These are phyloP conservation scores for Scyliorhinus canicula DNA, from an alignment of 2,797 vertebrate genomes.

Conservation along the genomic window DNA sequence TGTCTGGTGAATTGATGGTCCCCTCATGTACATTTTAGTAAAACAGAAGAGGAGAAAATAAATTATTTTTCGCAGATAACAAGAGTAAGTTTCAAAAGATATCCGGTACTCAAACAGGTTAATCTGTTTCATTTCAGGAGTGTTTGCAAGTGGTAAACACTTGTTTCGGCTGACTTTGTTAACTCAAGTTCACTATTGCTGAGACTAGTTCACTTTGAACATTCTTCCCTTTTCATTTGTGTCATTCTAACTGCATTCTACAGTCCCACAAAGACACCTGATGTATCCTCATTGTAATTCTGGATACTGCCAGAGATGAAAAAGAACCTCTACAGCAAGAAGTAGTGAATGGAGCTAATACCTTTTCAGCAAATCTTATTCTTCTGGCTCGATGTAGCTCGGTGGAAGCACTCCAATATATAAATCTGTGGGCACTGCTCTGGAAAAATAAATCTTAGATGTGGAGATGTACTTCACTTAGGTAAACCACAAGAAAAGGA, in stretches of 20 bases:
- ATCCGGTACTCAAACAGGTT: too few relatives aligned
- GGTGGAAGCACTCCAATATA: background rate
- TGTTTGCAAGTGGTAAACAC: too few relatives aligned
- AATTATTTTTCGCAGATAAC: too few relatives aligned
- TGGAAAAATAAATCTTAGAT: constrained; percentile 1
- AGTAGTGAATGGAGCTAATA: background rate
- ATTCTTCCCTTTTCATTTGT: background rate
- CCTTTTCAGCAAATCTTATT: background rate
- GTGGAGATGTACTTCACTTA: background rate
- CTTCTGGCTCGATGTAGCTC: background rate
- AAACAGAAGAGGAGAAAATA: too few relatives aligned
- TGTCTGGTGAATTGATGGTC: too few relatives aligned
- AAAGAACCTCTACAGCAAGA: background rate
- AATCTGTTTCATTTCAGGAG: too few relatives aligned
- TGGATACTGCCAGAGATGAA: background rate
- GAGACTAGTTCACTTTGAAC: too few relatives aligned
- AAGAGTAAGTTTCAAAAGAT: too few relatives aligned
- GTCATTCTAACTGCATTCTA: background rate
- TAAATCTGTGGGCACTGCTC: background rate
- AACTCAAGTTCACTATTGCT: too few relatives aligned
- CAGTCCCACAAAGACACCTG: background rate
- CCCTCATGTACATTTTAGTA: too few relatives aligned
- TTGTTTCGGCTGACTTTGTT: too few relatives aligned
- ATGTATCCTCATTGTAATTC: background rate
- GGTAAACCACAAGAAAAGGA: constrained; percentile 26